Percentiles rank a stretch among this genome's conserved stretches.
These are phyloP conservation scores for Egretta garzetta DNA, from an alignment of 2,113 vertebrate species.

Conservation along the genomic window DNA sequence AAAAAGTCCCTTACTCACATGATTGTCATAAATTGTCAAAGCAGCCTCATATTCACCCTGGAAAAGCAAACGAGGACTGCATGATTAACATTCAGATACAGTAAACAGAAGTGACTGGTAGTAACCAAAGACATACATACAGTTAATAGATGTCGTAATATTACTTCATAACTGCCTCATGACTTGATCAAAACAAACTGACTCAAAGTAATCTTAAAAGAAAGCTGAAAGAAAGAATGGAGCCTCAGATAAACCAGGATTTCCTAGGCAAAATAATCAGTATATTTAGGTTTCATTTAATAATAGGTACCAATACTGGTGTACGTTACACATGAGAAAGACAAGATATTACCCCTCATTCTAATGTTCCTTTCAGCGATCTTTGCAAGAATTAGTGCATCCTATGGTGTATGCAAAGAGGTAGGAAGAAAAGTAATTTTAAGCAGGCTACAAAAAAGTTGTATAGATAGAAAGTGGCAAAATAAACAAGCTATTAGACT, in stretches of 20 bases:
- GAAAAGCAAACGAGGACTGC: background rate
- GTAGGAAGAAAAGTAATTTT: background rate
- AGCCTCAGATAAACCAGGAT: background rate
- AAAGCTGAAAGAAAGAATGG: background rate
- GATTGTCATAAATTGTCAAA: constrained; percentile 85
- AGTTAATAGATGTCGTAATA: background rate
- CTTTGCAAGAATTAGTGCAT: background rate
- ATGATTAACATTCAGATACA: background rate
- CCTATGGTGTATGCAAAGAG: background rate
- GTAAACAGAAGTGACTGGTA: background rate
- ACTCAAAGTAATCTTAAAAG: background rate
- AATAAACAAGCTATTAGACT: background rate
- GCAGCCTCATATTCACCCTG: constrained; percentile 92
- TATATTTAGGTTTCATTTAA: background rate
- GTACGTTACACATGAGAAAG: background rate
- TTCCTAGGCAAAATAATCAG: background rate
- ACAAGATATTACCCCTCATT: background rate
- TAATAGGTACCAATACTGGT: background rate
- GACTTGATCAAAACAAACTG: background rate
- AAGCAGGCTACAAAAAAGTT: background rate
- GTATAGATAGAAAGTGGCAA: background rate
- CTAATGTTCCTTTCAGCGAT: background rate
- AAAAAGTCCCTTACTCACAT: constrained; percentile 78
- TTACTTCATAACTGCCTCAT: background rate
- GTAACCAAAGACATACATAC: background rate